These are phyloP conservation scores for Andrena camellia DNA, from an alignment of 2,888 invertebrate genomes.

Conservation along the genomic window DNA sequence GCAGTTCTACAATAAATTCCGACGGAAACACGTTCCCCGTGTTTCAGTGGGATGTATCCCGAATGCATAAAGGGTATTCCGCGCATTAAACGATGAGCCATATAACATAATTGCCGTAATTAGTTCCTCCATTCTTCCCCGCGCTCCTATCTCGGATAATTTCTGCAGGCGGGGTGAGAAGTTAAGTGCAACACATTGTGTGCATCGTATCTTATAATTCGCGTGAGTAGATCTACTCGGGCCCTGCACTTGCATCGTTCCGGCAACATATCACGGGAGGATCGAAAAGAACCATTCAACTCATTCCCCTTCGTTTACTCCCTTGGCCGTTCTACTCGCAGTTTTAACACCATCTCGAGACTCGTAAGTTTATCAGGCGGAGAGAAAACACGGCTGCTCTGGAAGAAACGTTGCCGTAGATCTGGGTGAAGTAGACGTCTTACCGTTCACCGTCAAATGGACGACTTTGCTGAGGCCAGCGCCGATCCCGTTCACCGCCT, in stretches of 20 bases:
- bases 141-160: too few relatives aligned
- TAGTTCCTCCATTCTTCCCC: too few relatives aligned
- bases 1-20: neutral
- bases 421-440: neutral
- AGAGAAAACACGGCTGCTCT: too few relatives aligned
- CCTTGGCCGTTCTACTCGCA: neutral
- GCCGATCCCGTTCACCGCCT: slow-evolving; percentile 96
- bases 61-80: neutral
- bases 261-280: too few relatives aligned
- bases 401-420: neutral
- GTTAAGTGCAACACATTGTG: too few relatives aligned
- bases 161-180: too few relatives aligned
- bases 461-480: slow-evolving; percentile 97
- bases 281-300: too few relatives aligned
- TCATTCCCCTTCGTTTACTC: too few relatives aligned
- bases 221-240: too few relatives aligned
- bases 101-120: neutral
- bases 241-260: too few relatives aligned
- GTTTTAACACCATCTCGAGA: neutral
- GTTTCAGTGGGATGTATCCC: neutral
- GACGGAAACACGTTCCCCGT: neutral
- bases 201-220: too few relatives aligned
- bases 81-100: neutral
- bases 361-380: neutral
- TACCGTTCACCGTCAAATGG: slow-evolving; percentile 95